Conservation (phyloP, 2,113 vertebrate genomes). For the Megatriorchis doriae region DNA sequence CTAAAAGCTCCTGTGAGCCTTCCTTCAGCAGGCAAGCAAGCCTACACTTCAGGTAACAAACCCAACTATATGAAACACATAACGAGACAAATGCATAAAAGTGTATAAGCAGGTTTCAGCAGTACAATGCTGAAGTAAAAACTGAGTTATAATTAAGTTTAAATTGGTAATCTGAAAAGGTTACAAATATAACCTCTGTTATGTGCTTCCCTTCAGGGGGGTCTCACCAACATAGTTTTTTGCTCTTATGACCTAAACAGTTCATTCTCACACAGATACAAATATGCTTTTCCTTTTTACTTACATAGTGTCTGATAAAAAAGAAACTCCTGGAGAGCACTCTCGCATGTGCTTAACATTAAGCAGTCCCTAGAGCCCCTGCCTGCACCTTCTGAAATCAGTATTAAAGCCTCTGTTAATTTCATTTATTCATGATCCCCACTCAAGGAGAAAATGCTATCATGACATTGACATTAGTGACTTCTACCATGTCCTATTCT, state of each 20-base stretch:
- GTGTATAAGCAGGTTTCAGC: background rate
- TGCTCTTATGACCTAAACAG: background rate
- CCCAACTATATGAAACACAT: background rate
- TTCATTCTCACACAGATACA: background rate
- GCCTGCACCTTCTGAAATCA: constrained; percentile 12
- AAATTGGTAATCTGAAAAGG: background rate
- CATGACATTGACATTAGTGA: background rate
- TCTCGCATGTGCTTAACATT: background rate
- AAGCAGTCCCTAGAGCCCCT: background rate
- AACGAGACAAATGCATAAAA: background rate
- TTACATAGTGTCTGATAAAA: background rate
- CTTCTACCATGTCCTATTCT: background rate
- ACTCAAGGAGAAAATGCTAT: background rate
- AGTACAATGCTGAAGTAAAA: background rate
- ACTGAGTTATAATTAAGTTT: background rate
- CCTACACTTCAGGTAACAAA: background rate
- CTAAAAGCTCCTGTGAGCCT: background rate
- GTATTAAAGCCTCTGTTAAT: constrained; percentile 7
- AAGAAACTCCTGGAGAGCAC: background rate
- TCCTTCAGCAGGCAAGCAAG: background rate
- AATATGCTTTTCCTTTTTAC: background rate
- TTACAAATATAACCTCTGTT: background rate
- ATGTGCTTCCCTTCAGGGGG: background rate
- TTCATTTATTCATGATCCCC: background rate
- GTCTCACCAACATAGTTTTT: background rate